Evolutionary conservation across 2,888 invertebrate genomes (phyloP).

Genomic region (Muschampia plurimacula): DNA sequence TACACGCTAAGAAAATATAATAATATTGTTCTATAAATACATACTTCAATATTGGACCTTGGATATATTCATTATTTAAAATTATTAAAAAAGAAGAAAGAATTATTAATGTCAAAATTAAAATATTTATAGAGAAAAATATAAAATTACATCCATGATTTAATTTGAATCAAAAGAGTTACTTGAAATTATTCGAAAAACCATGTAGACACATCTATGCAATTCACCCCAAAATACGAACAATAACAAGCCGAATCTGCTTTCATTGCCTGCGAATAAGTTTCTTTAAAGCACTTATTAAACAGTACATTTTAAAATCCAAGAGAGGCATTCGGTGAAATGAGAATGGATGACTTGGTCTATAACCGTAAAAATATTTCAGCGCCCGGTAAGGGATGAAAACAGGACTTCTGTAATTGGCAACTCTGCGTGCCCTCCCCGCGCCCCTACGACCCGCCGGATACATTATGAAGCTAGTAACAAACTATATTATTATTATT

Average conservation of each 20-base stretch:
- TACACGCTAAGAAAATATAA: no score
- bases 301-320: constrained; percentile 24
- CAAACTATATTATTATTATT: background rate
- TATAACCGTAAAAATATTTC: constrained; percentile 46
- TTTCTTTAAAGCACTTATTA: constrained; percentile 28
- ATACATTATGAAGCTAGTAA: constrained; percentile 64
- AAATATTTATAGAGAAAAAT: no score
- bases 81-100: no score
- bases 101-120: no score
- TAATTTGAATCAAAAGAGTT: no score
- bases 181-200: no score
- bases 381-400: constrained; percentile 46
- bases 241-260: constrained; percentile 5
- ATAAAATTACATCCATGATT: no score
- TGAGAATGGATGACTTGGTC: constrained; percentile 43
- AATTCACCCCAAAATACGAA: background rate
- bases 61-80: no score
- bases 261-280: constrained; percentile 6
- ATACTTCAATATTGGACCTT: no score
- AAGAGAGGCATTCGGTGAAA: constrained; percentile 25
- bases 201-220: no score
- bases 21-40: no score
- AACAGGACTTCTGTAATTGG: constrained; percentile 51
- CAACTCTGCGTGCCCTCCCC: constrained; percentile 63
- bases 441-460: constrained; percentile 75